Evolutionary conservation across 1,140 invertebrate genomes (phyloP), one percentile per base, ranked within the genome.

Genomic region (Brachionus sp.): DNA sequence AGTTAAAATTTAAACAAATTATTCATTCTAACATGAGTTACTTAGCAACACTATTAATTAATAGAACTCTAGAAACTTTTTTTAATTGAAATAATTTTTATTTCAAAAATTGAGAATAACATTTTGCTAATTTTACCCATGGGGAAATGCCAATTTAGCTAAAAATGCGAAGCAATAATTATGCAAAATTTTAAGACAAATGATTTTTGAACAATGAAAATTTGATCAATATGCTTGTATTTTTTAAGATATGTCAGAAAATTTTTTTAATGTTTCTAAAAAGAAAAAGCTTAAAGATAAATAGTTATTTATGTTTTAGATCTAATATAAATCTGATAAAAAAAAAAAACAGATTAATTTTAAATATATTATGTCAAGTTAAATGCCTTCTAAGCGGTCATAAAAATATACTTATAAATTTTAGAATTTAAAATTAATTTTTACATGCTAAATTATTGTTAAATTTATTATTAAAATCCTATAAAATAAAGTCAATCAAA

Each of bases 1-100:
- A 33, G 66, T 37, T 70, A 70, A 70, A 70, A 70, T 39, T 70
- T 70, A 70, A 70, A 70, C 66, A 70, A 70, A 70, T 70, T 70
- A 37, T 70, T 66, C n/a, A 66, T 33, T 66, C 33, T 70, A 70
- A 70, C 66, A 70, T 70, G 16, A 70, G 66, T 70, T 23, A 37
- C 66, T 33, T 39, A 39, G 66, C 66, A 70, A 70, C 66, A 39
- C 33, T 39, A 70, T 70, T 70, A 70, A 70, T 39, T 70, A 70
- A 39, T 42, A 39, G 66, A 70, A 66, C 64, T 33, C 64, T 70
- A 39, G 16, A 70, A 44, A 70, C 16, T 23, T 70, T 29, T 64
- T 12, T 29, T 70, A 37, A 57, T 57, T 57, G 50, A 57, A 57
- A 23, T 57, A 57, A 57, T 57, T 57, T 57, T 19, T 19, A 23